Conservation (phyloP, 2,797 vertebrate species). For the Gallinago nigripennis region DNA sequence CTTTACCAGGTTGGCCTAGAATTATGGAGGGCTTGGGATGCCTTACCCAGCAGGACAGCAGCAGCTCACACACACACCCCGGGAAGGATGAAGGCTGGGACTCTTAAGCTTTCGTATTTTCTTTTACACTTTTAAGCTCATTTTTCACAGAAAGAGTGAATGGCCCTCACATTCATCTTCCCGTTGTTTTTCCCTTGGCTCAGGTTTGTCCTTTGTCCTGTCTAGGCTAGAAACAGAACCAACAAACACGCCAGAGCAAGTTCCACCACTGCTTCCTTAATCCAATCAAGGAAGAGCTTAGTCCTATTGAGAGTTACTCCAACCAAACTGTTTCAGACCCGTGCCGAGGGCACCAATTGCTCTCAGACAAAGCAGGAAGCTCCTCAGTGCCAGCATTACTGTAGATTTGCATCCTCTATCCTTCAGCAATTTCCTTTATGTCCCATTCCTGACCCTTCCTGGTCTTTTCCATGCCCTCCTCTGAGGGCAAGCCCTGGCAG, state of each 20-base stretch:
- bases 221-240: not conserved
- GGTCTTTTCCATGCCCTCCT: not conserved
- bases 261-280: not conserved
- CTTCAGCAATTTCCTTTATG: not conserved
- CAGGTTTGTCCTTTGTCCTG: not conserved
- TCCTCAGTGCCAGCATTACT: not conserved
- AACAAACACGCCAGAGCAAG: not conserved
- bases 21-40: not conserved
- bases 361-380: not conserved
- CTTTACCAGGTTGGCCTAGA: not conserved
- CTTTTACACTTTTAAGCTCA: not conserved
- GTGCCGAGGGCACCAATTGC: accelerated
- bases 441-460: not conserved
- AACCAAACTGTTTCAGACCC: not conserved
- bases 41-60: not conserved
- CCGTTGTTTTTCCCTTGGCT: not conserved
- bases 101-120: not conserved
- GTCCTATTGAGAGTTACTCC: not conserved
- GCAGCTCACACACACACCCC: not conserved
- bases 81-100: not conserved
- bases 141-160: not conserved
- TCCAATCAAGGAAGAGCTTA: not conserved
- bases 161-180: not conserved
- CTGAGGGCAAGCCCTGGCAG: not conserved
- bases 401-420: not conserved